These are phyloP conservation scores for Andrena minutula DNA, from an alignment of 2,888 invertebrate species.

Conservation along the genomic window DNA sequence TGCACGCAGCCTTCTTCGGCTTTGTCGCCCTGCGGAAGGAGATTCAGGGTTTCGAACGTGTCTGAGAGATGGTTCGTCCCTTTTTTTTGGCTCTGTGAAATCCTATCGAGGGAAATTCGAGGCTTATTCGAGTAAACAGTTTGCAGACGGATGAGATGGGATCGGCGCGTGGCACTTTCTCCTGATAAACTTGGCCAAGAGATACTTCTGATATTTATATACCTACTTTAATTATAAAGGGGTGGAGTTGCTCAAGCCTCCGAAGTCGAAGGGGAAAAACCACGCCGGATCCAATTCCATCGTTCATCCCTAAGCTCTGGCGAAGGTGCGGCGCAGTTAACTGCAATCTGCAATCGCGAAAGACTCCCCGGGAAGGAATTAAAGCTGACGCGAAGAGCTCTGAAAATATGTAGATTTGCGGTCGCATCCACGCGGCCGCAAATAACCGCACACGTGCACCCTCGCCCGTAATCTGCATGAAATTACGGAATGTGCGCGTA, in stretches of 20 bases:
- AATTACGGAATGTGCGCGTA: constrained; percentile 62
- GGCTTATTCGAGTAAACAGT: neutral
- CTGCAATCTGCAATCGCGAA: constrained; percentile 39
- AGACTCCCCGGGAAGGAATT: constrained; percentile 44
- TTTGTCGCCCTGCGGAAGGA: neutral
- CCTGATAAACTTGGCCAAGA: neutral
- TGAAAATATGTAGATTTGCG: constrained; percentile 36
- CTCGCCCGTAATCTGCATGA: constrained; percentile 57
- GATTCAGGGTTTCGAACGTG: constrained; percentile 13
- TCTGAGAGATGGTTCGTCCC: neutral
- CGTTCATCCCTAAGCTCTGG: neutral
- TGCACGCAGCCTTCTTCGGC: neutral
- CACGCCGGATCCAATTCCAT: neutral
- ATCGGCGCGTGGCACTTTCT: neutral
- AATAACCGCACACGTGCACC: constrained; percentile 38
- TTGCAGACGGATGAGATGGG: neutral
- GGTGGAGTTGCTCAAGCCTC: neutral
- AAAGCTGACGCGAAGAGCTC: constrained; percentile 48
- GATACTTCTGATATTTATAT: neutral
- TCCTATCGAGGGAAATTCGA: neutral
- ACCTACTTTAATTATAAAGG: too few species aligned
- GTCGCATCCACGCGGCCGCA: constrained; percentile 1
- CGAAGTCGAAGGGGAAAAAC: neutral
- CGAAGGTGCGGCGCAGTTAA: constrained; percentile 12
- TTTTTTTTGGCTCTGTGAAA: neutral